Base-by-base conservation (phyloP, 2,113 vertebrate species). In the Thryonomys swinderianus region DNA sequence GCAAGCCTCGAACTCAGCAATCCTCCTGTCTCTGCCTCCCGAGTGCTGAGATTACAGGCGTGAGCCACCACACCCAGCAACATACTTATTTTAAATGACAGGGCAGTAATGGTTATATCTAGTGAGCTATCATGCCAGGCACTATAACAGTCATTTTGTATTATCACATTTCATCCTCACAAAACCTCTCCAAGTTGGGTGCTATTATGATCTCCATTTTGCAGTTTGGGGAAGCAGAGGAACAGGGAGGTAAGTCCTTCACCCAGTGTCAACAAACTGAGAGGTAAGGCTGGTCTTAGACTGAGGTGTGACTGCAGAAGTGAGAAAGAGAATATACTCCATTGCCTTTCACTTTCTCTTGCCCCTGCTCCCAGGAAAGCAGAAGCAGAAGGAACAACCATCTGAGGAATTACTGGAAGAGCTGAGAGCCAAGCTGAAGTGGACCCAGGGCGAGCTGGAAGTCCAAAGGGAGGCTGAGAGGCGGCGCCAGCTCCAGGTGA, bases 361-460 rank as follows among this genome's bases (percentile, higher is more conserved):
- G 82, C 32, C 21, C 20, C 34, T 57, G 25, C 59, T 34, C 61
- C 92, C 96, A 99, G 99, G 98, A 92, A 97, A 96, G 71, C 97
- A 97, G 95, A 98, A 98, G 90, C 96, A 96, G 90, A 97, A 98
- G 80, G 96, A 98, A 53, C 94, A 98, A 82, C 91, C 97, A 76
- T 94, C 98, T 96, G 98, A 98, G 90, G 96, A 97, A 0, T 94
- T 98, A 40, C 93, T 99, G 66, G 96, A 98, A 83, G 98, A 98
- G 78, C 97, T 99, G 78, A 98, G 95, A 82, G 97, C 89, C 32
- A 98, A 98, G 88, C 96, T 99, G 40, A 91, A 21, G 93, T 91
- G 98, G 93, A 98, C 81, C 12, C 98, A 98, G 40, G 95, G 83
- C 42, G 98, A 97, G 66, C 98, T 99, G 92, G 97, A 98, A 74